These are phyloP conservation scores for Microcebus jonahi DNA, from an alignment of 2,113 vertebrate species.

Conservation along the genomic window DNA sequence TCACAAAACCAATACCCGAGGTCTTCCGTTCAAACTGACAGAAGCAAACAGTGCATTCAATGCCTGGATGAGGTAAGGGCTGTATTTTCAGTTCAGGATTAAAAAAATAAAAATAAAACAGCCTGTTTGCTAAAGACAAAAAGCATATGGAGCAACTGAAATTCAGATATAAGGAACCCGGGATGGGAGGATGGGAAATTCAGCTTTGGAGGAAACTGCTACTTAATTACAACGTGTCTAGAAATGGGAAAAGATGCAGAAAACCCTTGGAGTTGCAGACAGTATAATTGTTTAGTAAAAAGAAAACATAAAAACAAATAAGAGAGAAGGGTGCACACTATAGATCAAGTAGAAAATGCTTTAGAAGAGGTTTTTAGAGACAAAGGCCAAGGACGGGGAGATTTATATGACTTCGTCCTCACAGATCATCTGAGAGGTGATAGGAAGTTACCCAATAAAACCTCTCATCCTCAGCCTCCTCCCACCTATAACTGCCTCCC, in stretches of 20 bases:
- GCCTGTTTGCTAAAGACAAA: background rate
- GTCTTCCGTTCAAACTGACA: background rate
- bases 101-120: background rate
- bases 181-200: background rate
- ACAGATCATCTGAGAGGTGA: background rate
- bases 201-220: slow-evolving; percentile 9
- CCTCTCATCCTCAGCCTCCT: background rate
- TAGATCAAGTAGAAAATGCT: background rate
- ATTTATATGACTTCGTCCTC: background rate
- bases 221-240: slow-evolving; percentile 42
- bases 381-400: background rate
- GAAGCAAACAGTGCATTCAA: background rate
- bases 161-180: slow-evolving; percentile 25
- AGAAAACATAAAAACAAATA: background rate
- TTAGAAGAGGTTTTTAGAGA: background rate
- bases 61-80: background rate
- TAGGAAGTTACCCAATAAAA: background rate
- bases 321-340: background rate
- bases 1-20: slow-evolving; percentile 14
- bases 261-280: background rate
- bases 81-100: background rate
- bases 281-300: slow-evolving; percentile 2
- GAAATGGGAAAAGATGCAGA: background rate
- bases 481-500: background rate
- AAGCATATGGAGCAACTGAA: background rate